Conservation (phyloP, 2,888 invertebrate species). For the Sipha maydis region DNA sequence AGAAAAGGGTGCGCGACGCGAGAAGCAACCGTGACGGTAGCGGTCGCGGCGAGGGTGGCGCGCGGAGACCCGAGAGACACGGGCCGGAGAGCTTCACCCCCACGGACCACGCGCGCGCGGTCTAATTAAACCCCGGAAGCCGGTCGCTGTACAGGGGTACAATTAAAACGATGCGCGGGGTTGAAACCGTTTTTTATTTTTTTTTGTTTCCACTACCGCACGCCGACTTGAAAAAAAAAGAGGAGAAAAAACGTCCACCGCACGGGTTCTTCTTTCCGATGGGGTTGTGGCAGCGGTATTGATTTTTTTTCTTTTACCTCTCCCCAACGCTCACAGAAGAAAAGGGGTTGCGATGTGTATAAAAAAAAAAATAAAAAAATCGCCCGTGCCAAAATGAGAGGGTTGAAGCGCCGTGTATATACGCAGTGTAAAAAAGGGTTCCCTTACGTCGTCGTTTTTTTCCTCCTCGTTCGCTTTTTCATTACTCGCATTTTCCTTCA, state of each 20-base stretch:
- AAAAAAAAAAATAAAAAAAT: constrained; percentile 28
- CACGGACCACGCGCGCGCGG: not conserved
- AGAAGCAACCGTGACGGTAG: not conserved
- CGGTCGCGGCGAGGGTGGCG: not conserved
- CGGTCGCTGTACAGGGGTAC: constrained; percentile 11
- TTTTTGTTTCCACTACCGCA: not conserved
- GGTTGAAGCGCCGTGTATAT: constrained; percentile 43
- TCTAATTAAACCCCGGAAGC: constrained; percentile 59
- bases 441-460: constrained; percentile 11
- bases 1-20: not conserved
- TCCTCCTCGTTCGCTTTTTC: constrained; percentile 21
- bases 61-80: constrained; percentile 24
- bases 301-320: constrained; percentile 50
- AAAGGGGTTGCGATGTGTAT: constrained; percentile 49
- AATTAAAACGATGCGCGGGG: constrained; percentile 51
- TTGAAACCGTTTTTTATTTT: constrained; percentile 36
- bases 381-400: constrained; percentile 57
- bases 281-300: constrained; percentile 54
- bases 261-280: constrained; percentile 24
- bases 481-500: constrained; percentile 53
- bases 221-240: constrained; percentile 10
- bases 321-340: constrained; percentile 21
- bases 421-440: constrained; percentile 41
- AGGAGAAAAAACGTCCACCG: not conserved
- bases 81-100: constrained; percentile 13